phyloP scores from a whole-genome alignment of 2,888 invertebrate genomes.

The Spodoptera littoralis region DNA sequence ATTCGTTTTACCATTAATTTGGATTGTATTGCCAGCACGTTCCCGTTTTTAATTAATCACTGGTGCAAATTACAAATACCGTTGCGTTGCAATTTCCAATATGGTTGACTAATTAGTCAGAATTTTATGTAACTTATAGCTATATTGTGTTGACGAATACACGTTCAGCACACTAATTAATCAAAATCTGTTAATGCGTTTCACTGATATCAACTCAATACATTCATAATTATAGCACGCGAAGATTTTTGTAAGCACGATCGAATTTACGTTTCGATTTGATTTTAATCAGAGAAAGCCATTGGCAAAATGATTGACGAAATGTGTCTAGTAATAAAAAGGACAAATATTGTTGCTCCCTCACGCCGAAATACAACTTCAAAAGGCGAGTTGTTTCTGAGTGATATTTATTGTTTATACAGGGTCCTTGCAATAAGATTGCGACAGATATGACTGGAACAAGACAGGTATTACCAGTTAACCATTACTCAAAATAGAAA shows the following conservation, averaged over 20 bases:
- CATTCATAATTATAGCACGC: conserved; percentile 26
- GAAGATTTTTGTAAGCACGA: conserved; percentile 20
- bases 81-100: conserved; percentile 38
- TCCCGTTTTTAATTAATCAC: conserved; percentile 36
- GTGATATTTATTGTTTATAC: conserved; percentile 39
- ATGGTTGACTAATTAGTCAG: conserved; percentile 39
- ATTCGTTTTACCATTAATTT: conserved; percentile 15
- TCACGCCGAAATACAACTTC: too few species aligned
- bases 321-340: too few species aligned
- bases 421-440: conserved; percentile 38
- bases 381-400: conserved; percentile 7
- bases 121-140: conserved; percentile 29
- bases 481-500: conserved; percentile 53
- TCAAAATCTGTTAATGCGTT: conserved; percentile 43
- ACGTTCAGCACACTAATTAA: conserved; percentile 37
- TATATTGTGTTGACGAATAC: conserved; percentile 23
- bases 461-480: conserved; percentile 50
- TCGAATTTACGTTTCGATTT: conserved; percentile 19
- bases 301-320: too few species aligned
- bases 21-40: conserved; percentile 15
- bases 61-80: conserved; percentile 24
- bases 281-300: too few species aligned
- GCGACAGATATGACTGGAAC: conserved; percentile 46
- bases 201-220: conserved; percentile 25
- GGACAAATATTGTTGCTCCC: too few species aligned